Conservation (phyloP, 2,797 vertebrate species). For the Gallinago solitaria region DNA sequence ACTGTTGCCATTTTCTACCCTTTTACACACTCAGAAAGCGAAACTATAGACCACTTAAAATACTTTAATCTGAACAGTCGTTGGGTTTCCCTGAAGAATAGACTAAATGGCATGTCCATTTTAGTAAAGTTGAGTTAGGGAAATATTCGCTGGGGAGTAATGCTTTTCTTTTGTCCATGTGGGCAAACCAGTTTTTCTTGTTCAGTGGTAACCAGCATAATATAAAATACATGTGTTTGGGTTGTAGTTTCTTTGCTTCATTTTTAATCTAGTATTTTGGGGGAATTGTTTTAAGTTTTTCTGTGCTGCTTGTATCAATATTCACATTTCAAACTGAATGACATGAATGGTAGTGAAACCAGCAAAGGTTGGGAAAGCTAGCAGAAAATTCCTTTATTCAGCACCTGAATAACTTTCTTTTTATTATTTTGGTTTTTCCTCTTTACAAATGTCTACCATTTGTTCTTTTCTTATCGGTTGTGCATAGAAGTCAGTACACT, state of each 20-base stretch:
- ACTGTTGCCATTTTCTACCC: neutral
- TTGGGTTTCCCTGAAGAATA: neutral
- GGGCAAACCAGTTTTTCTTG: slow-evolving; percentile 40
- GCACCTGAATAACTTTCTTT: neutral
- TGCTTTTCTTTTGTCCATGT: neutral
- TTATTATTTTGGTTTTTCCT: neutral
- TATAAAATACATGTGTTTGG: neutral
- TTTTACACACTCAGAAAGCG: rapidly evolving
- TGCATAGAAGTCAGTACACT: neutral
- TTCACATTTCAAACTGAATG: neutral
- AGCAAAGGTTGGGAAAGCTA: neutral
- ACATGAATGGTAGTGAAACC: neutral
- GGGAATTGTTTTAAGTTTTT: neutral
- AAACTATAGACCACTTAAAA: neutral
- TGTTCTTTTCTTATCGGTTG: neutral
- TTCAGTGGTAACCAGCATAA: slow-evolving; percentile 6
- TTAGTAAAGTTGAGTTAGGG: neutral
- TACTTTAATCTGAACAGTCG: neutral
- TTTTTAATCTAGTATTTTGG: neutral
- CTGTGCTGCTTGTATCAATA: neutral
- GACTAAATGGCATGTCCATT: neutral
- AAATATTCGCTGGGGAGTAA: neutral
- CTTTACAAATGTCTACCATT: neutral
- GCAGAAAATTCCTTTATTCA: neutral
- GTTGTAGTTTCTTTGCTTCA: neutral